Conservation (phyloP, 2,113 vertebrate genomes). For the Diglossa brunneiventris region DNA sequence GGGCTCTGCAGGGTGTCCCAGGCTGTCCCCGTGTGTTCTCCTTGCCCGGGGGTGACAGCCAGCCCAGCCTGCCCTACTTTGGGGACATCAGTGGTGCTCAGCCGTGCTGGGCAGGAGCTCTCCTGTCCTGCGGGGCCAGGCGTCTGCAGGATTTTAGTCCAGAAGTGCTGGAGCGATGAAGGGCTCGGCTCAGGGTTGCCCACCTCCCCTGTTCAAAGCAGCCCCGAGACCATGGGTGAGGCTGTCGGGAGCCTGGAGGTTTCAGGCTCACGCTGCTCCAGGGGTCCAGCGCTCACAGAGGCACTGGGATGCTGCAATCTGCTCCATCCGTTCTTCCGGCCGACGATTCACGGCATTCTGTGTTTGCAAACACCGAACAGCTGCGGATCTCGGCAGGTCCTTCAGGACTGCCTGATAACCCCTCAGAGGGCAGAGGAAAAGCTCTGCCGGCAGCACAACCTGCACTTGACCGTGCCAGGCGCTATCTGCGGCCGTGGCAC, state of each 20-base stretch:
- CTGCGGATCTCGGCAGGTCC: not conserved
- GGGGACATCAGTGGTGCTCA: not conserved
- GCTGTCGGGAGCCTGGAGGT: not conserved
- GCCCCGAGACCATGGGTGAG: accelerated
- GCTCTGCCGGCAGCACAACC: not conserved
- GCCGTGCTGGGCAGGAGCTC: not conserved
- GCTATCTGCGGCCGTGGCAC: not conserved
- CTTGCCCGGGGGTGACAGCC: not conserved
- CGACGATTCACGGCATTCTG: not conserved
- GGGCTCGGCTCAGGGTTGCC: not conserved
- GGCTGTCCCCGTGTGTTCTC: not conserved
- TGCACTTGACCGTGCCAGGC: not conserved
- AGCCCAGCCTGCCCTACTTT: not conserved
- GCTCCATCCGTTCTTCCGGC: not conserved
- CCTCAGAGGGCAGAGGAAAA: not conserved
- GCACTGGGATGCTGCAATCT: not conserved
- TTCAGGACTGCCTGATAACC: not conserved
- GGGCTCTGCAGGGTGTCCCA: not conserved
- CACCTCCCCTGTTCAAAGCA: not conserved
- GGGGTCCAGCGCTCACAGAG: accelerated
- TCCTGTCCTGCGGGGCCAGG: not conserved
- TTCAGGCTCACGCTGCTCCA: not conserved
- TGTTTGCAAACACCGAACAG: not conserved
- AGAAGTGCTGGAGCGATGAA: no score
- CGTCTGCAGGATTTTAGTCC: not conserved